phyloP scores from a whole-genome alignment of 1,140 invertebrate genomes.

The Ericerus pela region DNA sequence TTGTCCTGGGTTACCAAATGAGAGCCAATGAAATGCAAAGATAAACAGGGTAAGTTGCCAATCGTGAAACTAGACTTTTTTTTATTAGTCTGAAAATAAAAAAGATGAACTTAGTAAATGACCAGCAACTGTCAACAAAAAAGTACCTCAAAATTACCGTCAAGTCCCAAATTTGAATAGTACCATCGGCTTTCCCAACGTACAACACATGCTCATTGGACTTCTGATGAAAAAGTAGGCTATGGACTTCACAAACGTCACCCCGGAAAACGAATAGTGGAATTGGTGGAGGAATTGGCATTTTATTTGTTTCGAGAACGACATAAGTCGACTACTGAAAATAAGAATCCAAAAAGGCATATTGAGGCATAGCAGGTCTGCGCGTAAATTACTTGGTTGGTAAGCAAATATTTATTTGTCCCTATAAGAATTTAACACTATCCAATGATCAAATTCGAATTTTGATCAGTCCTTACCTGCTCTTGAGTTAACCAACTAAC shows the following conservation, averaged over 20 bases:
- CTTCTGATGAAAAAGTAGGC: background rate
- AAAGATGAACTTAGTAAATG: background rate
- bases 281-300: background rate
- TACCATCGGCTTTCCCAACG: background rate
- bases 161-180: background rate
- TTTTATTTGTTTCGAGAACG: too few species aligned
- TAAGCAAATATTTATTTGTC: too few species aligned
- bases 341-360: too few species aligned
- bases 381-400: too few species aligned
- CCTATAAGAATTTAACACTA: too few species aligned
- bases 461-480: too few species aligned
- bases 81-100: background rate
- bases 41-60: background rate
- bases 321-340: too few species aligned
- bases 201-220: background rate
- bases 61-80: background rate
- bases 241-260: background rate
- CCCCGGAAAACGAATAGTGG: background rate
- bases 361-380: too few species aligned
- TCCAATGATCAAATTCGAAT: too few species aligned
- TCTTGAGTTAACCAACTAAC: too few species aligned
- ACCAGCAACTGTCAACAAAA: background rate
- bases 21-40: background rate
- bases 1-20: background rate
- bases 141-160: background rate